Base-by-base conservation (phyloP, 2,888 invertebrate genomes). In the Ectropis crepuscularia region DNA sequence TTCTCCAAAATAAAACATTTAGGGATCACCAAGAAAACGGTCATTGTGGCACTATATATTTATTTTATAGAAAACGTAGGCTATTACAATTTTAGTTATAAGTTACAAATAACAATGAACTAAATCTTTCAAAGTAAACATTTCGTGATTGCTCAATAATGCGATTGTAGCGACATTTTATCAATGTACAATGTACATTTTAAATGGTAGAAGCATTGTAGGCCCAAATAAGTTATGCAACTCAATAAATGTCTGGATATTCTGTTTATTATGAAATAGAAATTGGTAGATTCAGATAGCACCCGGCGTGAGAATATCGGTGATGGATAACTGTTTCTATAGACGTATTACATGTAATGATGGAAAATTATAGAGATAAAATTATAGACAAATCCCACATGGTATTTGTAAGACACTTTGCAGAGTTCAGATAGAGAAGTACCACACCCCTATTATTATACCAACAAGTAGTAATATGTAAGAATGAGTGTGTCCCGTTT, bases 261-360 rank as follows among this genome's bases (percentile, higher is more conserved):
- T 77, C 77, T 70, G 75, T 79, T 70, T 74, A 75, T 79, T 76
- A 76, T 79, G 75, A 78, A 75, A 84, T 79, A 79, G 77, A 79
- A 82, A 83, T 86, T 80, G 75, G 76, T 68, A 84, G 87, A 87
- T 87, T 76, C 67, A 87, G 87, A 87, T 87, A 83, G 73, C 72
- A 74, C 72, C 28, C 53, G 53, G 50, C 48, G 41, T 37, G 63
- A 70, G 72, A 74, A 77, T 77, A 77, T 77, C 70, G 75, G 75
- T 74, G 80, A 77, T 73, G 72, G 63, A 73, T 71, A 75, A 75
- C 76, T 75, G 62, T 71, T 69, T 71, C 61, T 68, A 54, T 72
- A 63, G 72, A 62, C 57, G 57, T 69, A 74, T 74, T 78, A 74
- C 68, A 67, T 72, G 54, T 71, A 53, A 28, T 6, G 55, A 69